A percentile compares a stretch with the other conserved stretches of the same genome.
These are phyloP conservation scores for Brachylomia viminalis DNA, from an alignment of 2,888 invertebrate species.

Conservation along the genomic window DNA sequence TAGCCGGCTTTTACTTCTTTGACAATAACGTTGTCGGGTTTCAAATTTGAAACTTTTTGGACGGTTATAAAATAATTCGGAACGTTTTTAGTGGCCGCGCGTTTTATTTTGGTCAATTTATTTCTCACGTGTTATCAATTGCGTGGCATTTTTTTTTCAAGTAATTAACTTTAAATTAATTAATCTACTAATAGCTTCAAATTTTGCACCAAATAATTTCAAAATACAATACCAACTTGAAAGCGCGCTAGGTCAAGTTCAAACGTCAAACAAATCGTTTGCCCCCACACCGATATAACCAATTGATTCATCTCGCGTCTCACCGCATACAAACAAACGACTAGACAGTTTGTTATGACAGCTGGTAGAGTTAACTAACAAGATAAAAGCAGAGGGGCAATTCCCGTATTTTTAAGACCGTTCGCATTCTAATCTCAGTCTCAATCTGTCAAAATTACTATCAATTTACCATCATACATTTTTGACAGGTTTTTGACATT, in stretches of 20 bases:
- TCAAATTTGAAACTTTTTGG: background rate
- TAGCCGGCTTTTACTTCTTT: background rate
- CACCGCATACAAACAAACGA: constrained; percentile 30
- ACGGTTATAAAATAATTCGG: background rate
- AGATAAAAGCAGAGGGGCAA: constrained; percentile 55
- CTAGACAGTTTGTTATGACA: constrained; percentile 58
- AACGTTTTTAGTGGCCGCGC: background rate
- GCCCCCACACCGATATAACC: constrained; percentile 35
- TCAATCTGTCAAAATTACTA: too few species aligned
- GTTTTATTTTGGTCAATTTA: background rate
- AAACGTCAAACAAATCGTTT: constrained; percentile 35
- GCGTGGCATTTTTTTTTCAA: background rate
- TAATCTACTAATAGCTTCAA: background rate
- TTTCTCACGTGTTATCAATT: background rate
- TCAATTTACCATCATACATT: too few species aligned
- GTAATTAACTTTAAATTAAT: background rate
- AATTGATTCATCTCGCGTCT: constrained; percentile 43
- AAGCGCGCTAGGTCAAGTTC: constrained; percentile 47
- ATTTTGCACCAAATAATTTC: background rate
- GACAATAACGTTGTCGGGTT: constrained; percentile 15
- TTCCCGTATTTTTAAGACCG: too few species aligned
- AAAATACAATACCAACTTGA: constrained; percentile 4
- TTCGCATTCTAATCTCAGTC: too few species aligned
- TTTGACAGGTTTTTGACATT: too few species aligned
- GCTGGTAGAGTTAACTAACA: constrained; percentile 59